A percentile compares a stretch with the other conserved stretches of the same genome.
These are phyloP conservation scores for Barnardius zonarius DNA, from an alignment of 2,113 vertebrate genomes.

Conservation along the genomic window DNA sequence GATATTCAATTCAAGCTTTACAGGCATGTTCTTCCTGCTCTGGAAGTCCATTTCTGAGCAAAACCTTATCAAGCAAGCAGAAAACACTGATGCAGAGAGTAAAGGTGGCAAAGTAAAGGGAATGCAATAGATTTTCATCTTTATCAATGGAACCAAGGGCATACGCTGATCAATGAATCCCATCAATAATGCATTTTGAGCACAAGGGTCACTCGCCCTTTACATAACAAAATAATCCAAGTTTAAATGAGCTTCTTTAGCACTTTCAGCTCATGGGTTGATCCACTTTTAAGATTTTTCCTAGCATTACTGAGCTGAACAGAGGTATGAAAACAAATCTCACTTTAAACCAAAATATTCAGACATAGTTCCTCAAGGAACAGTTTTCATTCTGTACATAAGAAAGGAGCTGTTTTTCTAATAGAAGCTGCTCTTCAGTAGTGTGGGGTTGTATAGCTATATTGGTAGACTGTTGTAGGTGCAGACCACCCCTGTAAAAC, in stretches of 20 bases:
- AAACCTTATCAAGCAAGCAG: background rate
- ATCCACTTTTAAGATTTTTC: background rate
- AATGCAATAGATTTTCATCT: background rate
- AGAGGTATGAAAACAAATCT: background rate
- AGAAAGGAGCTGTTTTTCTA: background rate
- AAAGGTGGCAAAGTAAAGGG: background rate
- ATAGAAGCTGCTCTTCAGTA: background rate
- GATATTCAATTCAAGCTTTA: background rate
- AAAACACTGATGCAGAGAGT: background rate
- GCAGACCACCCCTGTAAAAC: background rate
- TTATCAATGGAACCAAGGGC: background rate
- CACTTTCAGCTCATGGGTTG: background rate
- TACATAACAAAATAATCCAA: background rate
- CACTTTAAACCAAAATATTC: background rate
- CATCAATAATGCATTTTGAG: background rate
- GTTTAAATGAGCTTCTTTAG: background rate
- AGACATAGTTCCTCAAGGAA: background rate
- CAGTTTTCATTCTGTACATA: background rate
- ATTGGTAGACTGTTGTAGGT: background rate
- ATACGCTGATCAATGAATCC: background rate
- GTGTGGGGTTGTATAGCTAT: background rate
- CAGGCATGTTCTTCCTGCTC: background rate
- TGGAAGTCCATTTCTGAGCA: background rate
- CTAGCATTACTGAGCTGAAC: background rate
- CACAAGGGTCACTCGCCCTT: background rate